phyloP scores from a whole-genome alignment of 35 echinoderm and acorn worm species.

The Amphiura filiformis region DNA sequence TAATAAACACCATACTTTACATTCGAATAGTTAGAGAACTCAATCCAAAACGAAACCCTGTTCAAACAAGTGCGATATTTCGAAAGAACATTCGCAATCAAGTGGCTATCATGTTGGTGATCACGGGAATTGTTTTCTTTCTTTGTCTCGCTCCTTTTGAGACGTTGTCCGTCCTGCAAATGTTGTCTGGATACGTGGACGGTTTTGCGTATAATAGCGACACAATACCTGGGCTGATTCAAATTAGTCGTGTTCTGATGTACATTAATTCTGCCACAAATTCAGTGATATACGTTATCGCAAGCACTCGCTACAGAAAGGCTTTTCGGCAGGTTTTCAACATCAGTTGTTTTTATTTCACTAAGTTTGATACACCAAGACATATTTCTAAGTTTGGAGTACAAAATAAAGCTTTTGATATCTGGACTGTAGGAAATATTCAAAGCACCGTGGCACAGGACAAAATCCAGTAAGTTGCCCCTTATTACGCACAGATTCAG shows the following conservation, averaged over 20 bases:
- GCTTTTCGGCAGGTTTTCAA: background rate
- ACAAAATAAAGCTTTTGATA: no score
- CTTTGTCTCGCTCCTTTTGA: background rate
- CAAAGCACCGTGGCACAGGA: no score
- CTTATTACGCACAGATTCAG: no score
- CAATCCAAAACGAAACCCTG: background rate
- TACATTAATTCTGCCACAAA: background rate
- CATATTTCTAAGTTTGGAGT: no score
- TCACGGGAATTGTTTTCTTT: background rate
- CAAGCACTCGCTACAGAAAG: background rate
- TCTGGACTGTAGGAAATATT: no score
- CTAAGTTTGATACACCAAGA: no score
- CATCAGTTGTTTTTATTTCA: no score
- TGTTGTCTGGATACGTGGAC: background rate
- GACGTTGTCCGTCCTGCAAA: background rate
- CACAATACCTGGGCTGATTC: background rate
- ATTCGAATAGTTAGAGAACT: background rate
- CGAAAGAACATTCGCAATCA: background rate
- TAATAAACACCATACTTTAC: background rate
- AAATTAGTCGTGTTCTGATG: background rate
- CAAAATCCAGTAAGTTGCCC: no score
- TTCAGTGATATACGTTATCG: background rate
- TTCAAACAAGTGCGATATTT: background rate
- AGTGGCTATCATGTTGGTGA: background rate
- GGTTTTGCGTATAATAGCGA: background rate